Evolutionary conservation across 2,797 vertebrate species (phyloP).

Genomic region (Diplodus sargus): DNA sequence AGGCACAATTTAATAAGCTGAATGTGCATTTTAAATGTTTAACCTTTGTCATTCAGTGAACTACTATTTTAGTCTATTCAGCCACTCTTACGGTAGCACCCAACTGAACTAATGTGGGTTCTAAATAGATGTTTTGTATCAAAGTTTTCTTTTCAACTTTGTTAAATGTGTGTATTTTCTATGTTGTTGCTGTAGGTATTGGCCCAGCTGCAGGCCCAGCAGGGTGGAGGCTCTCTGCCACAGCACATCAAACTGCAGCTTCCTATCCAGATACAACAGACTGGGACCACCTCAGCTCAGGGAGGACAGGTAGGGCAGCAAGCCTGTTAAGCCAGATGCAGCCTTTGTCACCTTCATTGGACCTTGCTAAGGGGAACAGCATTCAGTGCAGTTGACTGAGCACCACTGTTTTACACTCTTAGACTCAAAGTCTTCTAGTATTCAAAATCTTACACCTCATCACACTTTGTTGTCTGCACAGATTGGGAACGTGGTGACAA

Average conservation of each 20-base stretch:
- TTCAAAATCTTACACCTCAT: neutral
- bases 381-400: neutral
- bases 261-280: conserved; percentile 91
- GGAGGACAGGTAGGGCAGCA: conserved; percentile 73
- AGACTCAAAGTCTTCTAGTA: neutral
- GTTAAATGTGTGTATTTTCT: conserved; percentile 26
- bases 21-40: neutral
- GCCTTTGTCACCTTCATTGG: neutral
- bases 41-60: neutral
- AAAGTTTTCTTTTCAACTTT: conserved; percentile 12
- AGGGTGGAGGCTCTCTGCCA: conserved; percentile 83
- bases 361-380: neutral
- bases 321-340: neutral
- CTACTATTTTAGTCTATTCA: conserved; percentile 1
- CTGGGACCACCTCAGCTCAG: conserved; percentile 75
- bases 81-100: neutral
- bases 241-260: conserved; percentile 93
- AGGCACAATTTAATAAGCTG: neutral
- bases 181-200: conserved; percentile 81
- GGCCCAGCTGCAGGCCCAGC: conserved; percentile 91
- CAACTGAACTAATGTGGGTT: neutral
- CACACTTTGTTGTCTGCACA: conserved; percentile 60
- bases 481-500: conserved; percentile 92
- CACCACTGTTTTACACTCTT: neutral
- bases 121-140: neutral